Conservation (phyloP, 2,797 vertebrate genomes). For the Apogon hyalosoma region DNA sequence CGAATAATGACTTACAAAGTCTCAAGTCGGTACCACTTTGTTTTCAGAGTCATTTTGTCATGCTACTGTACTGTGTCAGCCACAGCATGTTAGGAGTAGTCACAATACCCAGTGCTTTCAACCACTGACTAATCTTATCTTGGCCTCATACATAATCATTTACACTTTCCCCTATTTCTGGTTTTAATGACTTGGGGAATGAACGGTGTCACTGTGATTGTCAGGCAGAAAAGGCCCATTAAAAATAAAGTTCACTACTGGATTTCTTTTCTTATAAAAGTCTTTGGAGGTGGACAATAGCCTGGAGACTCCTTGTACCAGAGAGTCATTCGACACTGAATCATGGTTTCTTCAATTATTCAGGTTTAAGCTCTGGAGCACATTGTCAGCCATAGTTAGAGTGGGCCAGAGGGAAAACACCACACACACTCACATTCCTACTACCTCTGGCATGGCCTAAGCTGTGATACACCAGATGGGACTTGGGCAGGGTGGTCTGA, state of each 20-base stretch:
- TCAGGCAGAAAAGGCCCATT: conserved; percentile 20
- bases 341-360: conserved; percentile 72
- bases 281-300: conserved; percentile 48
- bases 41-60: conserved; percentile 61
- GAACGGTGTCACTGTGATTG: conserved; percentile 40
- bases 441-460: conserved; percentile 74
- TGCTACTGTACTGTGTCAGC: conserved; percentile 73
- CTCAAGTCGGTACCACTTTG: conserved; percentile 48
- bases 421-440: conserved; percentile 79
- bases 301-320: conserved; percentile 50
- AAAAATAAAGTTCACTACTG: conserved; percentile 10
- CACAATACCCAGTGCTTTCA: conserved; percentile 61
- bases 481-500: conserved; percentile 80
- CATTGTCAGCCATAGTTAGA: conserved; percentile 69
- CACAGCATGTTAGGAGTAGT: conserved; percentile 69
- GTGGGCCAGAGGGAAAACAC: conserved; percentile 73
- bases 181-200: conserved; percentile 53
- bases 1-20: conserved; percentile 65
- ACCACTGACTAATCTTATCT: conserved; percentile 68
- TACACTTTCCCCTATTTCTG: conserved; percentile 67
- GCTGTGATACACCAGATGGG: conserved; percentile 77
- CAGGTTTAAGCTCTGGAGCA: conserved; percentile 61
- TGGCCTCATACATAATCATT: conserved; percentile 57
- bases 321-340: conserved; percentile 70
- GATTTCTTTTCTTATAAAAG: conserved; percentile 35